These are phyloP conservation scores for Brenthis daphne DNA, from an alignment of 2,888 invertebrate genomes.

Conservation along the genomic window DNA sequence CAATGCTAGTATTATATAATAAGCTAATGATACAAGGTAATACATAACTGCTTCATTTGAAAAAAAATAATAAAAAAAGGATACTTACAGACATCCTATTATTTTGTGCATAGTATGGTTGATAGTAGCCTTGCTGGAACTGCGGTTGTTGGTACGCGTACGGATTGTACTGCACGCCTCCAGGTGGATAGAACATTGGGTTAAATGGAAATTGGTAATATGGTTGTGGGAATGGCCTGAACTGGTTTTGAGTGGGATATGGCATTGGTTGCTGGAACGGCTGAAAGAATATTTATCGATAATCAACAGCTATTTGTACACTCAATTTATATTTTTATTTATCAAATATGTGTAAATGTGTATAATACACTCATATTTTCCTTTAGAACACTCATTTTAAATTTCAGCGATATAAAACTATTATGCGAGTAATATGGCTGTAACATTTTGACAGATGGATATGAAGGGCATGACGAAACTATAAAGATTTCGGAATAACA, in stretches of 20 bases:
- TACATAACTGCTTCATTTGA: no score
- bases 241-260: constrained; percentile 69
- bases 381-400: no score
- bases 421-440: no score
- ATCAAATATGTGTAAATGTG: no score
- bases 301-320: background rate
- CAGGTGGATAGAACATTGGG: constrained; percentile 68
- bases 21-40: no score
- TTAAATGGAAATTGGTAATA: constrained; percentile 78
- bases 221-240: constrained; percentile 72
- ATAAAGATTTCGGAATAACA: no score
- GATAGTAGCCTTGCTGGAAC: constrained; percentile 64
- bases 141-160: constrained; percentile 59
- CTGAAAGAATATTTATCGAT: constrained; percentile 28
- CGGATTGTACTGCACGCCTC: constrained; percentile 65
- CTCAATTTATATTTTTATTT: background rate
- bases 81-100: constrained; percentile 81
- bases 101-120: constrained; percentile 62
- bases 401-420: no score
- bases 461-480: no score
- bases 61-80: background rate
- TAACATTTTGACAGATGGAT: no score
- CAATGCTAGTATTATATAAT: no score
- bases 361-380: no score
- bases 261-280: constrained; percentile 56